Evolutionary conservation across 2,797 vertebrate species (phyloP).

Genomic region (Eulemur albifrons): DNA sequence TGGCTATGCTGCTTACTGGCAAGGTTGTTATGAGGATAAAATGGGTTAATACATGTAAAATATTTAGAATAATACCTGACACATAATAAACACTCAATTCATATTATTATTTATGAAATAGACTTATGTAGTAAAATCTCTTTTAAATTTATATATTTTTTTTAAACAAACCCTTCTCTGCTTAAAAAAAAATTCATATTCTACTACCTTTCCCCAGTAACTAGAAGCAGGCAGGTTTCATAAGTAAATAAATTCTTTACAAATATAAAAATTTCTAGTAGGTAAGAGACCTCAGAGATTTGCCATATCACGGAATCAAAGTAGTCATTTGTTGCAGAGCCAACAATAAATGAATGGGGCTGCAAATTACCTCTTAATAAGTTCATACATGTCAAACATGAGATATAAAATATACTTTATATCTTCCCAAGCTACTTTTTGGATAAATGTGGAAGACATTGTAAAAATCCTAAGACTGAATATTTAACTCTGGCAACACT

Average conservation of each 20-base stretch:
- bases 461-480: neutral
- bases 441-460: neutral
- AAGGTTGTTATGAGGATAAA: neutral
- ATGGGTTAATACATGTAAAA: neutral
- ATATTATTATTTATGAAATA: neutral
- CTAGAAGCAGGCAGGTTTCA: neutral
- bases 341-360: neutral
- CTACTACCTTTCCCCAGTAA: neutral
- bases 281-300: neutral
- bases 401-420: neutral
- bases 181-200: neutral
- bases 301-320: neutral
- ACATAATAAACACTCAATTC: neutral
- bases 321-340: neutral
- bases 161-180: neutral
- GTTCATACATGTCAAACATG: neutral
- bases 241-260: conserved; percentile 5
- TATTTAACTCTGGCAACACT: neutral
- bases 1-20: neutral
- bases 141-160: neutral
- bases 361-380: neutral
- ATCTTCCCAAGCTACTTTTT: neutral
- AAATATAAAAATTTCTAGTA: neutral
- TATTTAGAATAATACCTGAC: neutral
- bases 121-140: neutral